Percentiles rank a stretch among this genome's conserved stretches.
phyloP scores from a whole-genome alignment of 2,797 vertebrate genomes.

The Mus spretus region DNA sequence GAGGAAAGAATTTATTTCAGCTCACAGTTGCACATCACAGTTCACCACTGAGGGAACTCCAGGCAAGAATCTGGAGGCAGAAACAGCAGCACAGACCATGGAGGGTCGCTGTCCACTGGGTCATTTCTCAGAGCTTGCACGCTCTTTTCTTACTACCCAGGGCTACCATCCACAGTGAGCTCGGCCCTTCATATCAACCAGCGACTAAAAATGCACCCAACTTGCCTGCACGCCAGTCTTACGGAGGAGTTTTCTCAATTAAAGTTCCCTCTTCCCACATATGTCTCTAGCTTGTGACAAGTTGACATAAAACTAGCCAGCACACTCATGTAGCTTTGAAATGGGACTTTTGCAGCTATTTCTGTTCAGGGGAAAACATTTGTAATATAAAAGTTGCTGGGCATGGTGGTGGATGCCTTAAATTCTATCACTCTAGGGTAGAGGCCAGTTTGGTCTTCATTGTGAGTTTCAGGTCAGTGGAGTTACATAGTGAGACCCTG shows the following conservation, averaged over 20 bases:
- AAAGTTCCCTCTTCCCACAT: background rate
- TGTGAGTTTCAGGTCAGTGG: background rate
- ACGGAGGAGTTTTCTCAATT: background rate
- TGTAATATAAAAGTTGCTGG: background rate
- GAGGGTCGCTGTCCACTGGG: background rate
- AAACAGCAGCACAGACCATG: background rate
- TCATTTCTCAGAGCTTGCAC: background rate
- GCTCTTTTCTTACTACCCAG: no score
- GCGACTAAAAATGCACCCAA: background rate
- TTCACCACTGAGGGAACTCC: background rate
- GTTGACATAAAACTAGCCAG: background rate
- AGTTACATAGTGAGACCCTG: background rate
- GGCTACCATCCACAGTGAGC: background rate
- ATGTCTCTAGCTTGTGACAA: background rate
- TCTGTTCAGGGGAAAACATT: background rate
- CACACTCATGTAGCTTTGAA: background rate
- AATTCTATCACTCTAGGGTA: background rate
- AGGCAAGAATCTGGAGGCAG: background rate
- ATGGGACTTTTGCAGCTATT: constrained; percentile 12
- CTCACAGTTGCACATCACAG: background rate
- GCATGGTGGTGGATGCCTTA: background rate
- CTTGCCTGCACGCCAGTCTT: background rate
- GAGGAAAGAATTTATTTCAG: background rate
- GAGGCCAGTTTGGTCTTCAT: background rate
- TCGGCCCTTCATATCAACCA: background rate